Conservation (phyloP, 2,888 invertebrate species). For the Cephus pygmeus region DNA sequence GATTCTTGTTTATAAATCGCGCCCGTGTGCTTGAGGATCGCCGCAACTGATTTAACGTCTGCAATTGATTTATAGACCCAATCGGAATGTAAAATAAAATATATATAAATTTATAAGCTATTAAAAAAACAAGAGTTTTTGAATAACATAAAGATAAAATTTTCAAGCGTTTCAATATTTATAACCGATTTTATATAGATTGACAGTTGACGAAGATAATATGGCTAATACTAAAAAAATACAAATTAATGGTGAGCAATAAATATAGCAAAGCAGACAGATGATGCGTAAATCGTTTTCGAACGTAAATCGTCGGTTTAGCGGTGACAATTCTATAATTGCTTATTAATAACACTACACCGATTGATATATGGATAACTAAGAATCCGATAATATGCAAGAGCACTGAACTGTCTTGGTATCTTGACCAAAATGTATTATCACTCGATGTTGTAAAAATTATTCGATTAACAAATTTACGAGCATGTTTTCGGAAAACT, state of each 20-base stretch:
- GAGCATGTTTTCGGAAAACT: not conserved
- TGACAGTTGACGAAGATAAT: not conserved
- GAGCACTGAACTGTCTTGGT: not conserved
- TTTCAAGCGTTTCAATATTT: too few relatives aligned
- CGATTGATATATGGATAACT: not conserved
- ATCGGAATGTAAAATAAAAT: not conserved
- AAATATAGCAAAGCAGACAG: too few relatives aligned
- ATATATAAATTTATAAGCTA: not conserved
- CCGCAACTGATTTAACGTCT: not conserved
- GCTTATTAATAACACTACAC: not conserved
- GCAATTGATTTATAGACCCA: not conserved
- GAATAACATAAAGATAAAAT: not conserved
- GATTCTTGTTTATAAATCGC: not conserved
- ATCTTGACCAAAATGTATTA: not conserved
- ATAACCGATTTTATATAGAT: not conserved
- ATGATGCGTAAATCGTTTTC: too few relatives aligned
- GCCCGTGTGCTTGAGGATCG: not conserved
- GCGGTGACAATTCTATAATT: not conserved
- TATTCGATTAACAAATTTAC: not conserved
- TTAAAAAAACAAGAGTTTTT: not conserved
- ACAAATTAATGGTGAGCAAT: not conserved
- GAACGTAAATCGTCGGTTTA: not conserved
- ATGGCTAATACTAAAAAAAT: not conserved
- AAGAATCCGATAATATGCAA: not conserved
- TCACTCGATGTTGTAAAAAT: not conserved